phyloP scores from a whole-genome alignment of 2,888 invertebrate genomes.

The Alsophila aescularia region DNA sequence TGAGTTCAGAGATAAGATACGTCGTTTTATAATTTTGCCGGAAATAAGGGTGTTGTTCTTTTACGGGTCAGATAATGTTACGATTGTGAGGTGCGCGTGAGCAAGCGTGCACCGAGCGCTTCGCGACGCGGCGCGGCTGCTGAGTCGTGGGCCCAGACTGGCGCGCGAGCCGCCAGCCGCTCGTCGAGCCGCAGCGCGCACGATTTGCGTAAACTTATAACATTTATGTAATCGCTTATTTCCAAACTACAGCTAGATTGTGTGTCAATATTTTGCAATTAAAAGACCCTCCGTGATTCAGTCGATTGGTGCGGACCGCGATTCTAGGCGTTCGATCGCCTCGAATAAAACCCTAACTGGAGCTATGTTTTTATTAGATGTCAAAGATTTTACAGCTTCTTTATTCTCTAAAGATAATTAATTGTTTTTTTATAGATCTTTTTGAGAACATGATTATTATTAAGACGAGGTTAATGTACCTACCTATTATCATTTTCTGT shows the following conservation, averaged over 20 bases:
- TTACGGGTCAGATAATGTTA: not conserved
- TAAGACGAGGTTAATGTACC: no score
- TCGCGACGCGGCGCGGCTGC: conserved; percentile 33
- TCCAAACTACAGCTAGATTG: conserved; percentile 54
- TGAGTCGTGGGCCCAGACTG: conserved; percentile 41
- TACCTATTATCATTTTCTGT: not conserved
- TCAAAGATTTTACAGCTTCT: no score
- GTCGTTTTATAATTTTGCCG: not conserved
- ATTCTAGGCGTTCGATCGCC: no score
- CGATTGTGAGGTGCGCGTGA: conserved; percentile 2
- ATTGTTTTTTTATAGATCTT: no score
- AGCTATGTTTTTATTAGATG: no score
- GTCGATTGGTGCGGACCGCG: not conserved
- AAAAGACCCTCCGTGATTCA: conserved; percentile 11
- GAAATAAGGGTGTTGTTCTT: not conserved
- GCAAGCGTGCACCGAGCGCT: conserved; percentile 8
- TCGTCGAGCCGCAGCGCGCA: not conserved
- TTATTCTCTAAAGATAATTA: no score
- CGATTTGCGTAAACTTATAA: conserved; percentile 67
- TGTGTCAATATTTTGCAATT: conserved; percentile 45
- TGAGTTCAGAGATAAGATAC: conserved; percentile 17
- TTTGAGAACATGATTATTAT: no score
- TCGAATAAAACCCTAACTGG: no score
- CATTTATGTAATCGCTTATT: conserved; percentile 70
- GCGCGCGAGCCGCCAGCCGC: not conserved